Evolutionary conservation across 2,888 invertebrate species (phyloP).

Genomic region (Stenodema calcarata): DNA sequence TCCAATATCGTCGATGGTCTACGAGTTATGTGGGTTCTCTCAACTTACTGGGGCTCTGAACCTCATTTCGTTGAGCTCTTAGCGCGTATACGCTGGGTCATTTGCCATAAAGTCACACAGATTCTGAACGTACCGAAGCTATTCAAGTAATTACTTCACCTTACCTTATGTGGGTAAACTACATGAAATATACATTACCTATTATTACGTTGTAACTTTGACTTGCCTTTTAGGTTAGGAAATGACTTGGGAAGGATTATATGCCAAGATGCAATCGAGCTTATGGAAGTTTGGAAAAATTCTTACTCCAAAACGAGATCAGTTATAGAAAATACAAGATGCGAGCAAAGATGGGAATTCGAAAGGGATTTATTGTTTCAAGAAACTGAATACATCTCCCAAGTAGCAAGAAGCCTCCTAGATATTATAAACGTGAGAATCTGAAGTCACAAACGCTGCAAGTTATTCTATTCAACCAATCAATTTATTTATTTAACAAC

Average conservation of each 20-base stretch:
- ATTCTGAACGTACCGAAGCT: constrained; percentile 75
- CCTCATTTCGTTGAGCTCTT: constrained; percentile 85
- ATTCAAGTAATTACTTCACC: constrained; percentile 71
- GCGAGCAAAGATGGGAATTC: constrained; percentile 91
- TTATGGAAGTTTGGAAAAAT: constrained; percentile 77
- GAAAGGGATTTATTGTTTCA: constrained; percentile 81
- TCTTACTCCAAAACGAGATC: constrained; percentile 79
- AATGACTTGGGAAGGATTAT: background rate
- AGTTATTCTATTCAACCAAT: too few relatives aligned
- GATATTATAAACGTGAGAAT: constrained; percentile 62
- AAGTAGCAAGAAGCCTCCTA: constrained; percentile 80
- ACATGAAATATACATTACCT: background rate
- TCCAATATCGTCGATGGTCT: constrained; percentile 83
- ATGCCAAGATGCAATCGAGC: constrained; percentile 67
- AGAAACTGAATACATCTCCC: constrained; percentile 83
- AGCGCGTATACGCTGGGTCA: constrained; percentile 81
- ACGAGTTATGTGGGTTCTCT: constrained; percentile 90
- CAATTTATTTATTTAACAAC: too few relatives aligned
- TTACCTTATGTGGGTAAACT: constrained; percentile 44
- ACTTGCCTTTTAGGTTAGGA: constrained; percentile 5
- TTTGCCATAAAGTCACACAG: constrained; percentile 77
- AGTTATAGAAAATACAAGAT: constrained; percentile 85
- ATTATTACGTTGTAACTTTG: background rate
- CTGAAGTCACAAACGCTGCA: background rate
- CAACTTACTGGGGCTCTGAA: constrained; percentile 82